Base-by-base conservation (phyloP, 1,140 invertebrate species). In the Copidosoma floridanum region DNA sequence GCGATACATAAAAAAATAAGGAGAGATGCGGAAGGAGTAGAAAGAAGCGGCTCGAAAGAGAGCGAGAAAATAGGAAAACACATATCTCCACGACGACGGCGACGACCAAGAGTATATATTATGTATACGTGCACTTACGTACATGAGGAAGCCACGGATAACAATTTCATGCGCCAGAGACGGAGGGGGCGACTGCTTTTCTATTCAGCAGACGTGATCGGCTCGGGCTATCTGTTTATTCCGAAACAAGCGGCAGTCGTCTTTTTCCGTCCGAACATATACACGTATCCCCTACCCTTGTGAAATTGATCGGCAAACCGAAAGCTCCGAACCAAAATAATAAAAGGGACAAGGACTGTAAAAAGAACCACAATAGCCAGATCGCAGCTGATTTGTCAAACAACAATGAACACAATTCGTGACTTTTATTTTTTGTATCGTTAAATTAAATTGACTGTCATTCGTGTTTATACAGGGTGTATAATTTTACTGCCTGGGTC, bases 201-300 rank as follows among this genome's bases (percentile, higher is more conserved):
- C 63, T 71, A 77, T 78, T 77, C 75, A 69, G 68, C n/a, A n/a
- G 65, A 68, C 62, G 65, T 71, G 74, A 77, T 73, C 70, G 65
- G 67, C 65, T n/a, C 21, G 16, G 54, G 68, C 71, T 75, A 76
- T 78, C 72, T 76, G 71, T 77, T 77, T 78, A 77, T 77, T 74
- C 69, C 69, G 68, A 74, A 77, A 78, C 73, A 77, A 77, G 69
- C 71, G 69, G 65, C 44, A 26, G 54, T 41, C 51, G 16, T 26
- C 38, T 58, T 61, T 66, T 64, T 54, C 29, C 58, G 27, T 61
- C 48, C n/a, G n/a, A n/a, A n/a, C n/a, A n/a, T n/a, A n/a, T n/a
- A n/a, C n/a, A n/a, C n/a, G n/a, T 52, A 20, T 40, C 48, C 43
- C 65, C 68, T 72, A n/a, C 56, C 69, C 71, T 76, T 71, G 68